Percentiles rank a stretch among this genome's conserved stretches.
Conservation (phyloP, 2,797 vertebrate genomes). For the Sphaeramia orbicularis region DNA sequence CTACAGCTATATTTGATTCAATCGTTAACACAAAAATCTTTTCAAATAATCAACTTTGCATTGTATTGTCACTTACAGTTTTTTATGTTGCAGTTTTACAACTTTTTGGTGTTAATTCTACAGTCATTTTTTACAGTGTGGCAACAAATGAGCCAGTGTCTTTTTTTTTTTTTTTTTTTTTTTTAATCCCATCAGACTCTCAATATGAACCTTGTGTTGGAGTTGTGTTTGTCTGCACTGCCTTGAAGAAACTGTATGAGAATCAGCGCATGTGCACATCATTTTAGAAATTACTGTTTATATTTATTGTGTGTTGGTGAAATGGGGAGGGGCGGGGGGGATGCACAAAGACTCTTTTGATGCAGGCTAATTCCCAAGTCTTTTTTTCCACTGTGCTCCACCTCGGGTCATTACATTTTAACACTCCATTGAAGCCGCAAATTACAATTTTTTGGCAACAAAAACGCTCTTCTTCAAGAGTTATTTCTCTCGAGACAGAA, state of each 20-base stretch:
- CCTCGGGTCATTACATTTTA: constrained; percentile 79
- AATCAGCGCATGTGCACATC: not conserved
- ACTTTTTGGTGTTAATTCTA: too few relatives aligned
- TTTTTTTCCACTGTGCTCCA: constrained; percentile 51
- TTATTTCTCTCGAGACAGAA: constrained; percentile 72
- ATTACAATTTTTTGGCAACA: constrained; percentile 76
- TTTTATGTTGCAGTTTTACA: too few relatives aligned
- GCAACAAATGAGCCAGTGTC: constrained; percentile 44
- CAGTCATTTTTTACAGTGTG: too few relatives aligned
- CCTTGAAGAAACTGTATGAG: not conserved
- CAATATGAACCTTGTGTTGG: not conserved
- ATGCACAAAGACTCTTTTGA: constrained; percentile 51
- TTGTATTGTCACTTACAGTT: too few relatives aligned
- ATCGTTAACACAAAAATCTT: too few relatives aligned
- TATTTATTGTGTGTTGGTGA: constrained; percentile 39
- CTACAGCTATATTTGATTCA: too few relatives aligned
- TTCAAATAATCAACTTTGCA: too few relatives aligned
- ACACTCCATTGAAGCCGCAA: constrained; percentile 80
- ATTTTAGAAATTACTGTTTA: constrained; percentile 44
- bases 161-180: constrained; percentile 4
- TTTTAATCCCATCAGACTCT: constrained; percentile 31
- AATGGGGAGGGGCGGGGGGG: constrained; percentile 29
- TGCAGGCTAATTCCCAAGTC: constrained; percentile 61
- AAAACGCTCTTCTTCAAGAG: constrained; percentile 62
- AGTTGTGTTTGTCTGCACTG: not conserved